Evolutionary conservation across 1,140 invertebrate genomes (phyloP), one percentile per base, ranked within the genome.

Genomic region (Pectinophora gossypiella): DNA sequence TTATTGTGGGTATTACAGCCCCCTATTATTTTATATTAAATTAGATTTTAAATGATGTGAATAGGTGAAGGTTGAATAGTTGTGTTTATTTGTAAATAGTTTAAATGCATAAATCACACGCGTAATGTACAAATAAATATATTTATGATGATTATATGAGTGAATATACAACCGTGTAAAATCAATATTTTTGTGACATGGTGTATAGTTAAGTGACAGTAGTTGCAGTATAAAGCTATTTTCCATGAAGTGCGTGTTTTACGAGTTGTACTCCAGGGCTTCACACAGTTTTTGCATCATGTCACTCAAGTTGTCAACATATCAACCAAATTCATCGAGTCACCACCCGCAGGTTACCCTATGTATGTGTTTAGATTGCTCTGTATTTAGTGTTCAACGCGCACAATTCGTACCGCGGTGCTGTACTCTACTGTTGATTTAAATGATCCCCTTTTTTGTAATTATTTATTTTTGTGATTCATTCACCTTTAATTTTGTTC

Each of bases 121-220:
- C 72, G 68, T 77, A 72, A 82, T 85, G 79, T 85, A 82, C 82
- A 85, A 83, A 85, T 76, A 54, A 72, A 74, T 72, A 79, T 82
- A 80, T 79, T 81, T 80, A 80, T 76, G 56, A 67, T 75, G 55
- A 68, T 66, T 73, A 69, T 80, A 75, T 72, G 59, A 63, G 73
- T 72, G 59, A 61, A 73, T 76, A 74, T 78, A 76, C 66, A 82
- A 68, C 61, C 48, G 63, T 77, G 66, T 74, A 78, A 76, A 48
- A 78, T 59, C 66, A 74, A 78, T 85, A 81, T 79, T 85, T 76
- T 86, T 81, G 80, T 82, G 83, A 81, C 78, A 86, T 84, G 78
- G 69, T 83, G 80, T 84, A 77, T 66, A 72, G 62, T 73, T 68
- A 70, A 63, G 62, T 51, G 64, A 64, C 60, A 53, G 56, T 72